phyloP scores from a whole-genome alignment of 37 sponge, comb jelly and placozoan species.

The Chondrilla cf. caribensis region DNA sequence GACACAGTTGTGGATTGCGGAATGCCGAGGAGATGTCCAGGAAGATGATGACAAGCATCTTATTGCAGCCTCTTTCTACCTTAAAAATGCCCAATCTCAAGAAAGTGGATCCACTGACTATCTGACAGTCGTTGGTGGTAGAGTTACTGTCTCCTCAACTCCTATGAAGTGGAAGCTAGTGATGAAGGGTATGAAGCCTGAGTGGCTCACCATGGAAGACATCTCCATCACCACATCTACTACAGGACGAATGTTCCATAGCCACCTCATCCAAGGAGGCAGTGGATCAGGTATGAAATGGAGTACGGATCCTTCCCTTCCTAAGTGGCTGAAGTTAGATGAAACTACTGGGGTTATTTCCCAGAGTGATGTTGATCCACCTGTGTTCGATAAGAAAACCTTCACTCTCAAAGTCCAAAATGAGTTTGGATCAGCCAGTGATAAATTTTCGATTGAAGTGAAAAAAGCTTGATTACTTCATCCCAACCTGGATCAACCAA shows the following conservation, averaged over 20 bases:
- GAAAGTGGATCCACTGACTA: background rate
- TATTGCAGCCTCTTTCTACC: background rate
- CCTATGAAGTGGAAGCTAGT: background rate
- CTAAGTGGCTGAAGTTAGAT: too few species aligned
- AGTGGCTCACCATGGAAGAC: background rate
- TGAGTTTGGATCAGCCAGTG: too few species aligned
- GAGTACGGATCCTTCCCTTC: too few species aligned
- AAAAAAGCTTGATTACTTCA: too few species aligned
- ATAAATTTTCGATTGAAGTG: too few species aligned
- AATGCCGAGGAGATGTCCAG: background rate
- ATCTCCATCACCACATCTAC: background rate
- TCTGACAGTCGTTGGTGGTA: background rate
- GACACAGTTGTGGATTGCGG: background rate
- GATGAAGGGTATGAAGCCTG: conserved; percentile 2
- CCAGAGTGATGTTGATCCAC: too few species aligned
- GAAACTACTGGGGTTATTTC: too few species aligned
- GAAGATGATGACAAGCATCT: background rate
- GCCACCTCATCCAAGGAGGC: background rate
- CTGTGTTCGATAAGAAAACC: too few species aligned
- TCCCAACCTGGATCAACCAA: too few species aligned
- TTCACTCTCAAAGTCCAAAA: too few species aligned
- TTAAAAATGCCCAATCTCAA: conserved; percentile 8
- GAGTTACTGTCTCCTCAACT: background rate
- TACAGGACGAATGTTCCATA: background rate
- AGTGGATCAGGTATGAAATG: too few species aligned